Base-by-base conservation (phyloP, 1,140 invertebrate species). In the Rhyacophila brunnea region DNA sequence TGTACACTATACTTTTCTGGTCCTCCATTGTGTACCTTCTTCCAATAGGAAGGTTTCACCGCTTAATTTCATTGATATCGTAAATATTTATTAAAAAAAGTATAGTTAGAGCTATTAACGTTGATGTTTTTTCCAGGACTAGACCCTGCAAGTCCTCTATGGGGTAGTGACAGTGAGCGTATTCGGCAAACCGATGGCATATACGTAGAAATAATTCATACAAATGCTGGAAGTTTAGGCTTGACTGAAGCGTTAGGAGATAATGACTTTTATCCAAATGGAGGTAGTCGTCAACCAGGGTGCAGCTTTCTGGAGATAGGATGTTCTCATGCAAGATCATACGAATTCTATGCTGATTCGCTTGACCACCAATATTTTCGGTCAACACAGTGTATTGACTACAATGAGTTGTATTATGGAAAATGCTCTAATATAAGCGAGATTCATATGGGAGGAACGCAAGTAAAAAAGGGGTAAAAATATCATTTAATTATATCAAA, bases 201-300 rank as follows among this genome's bases (percentile, higher is more conserved):
- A 6, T 81, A 83, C 58, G 85, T 87, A 0, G 82, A 87, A 68
- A 78, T 84, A 0, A 79, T 89, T 54, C 87, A 89, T 64, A 86
- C 87, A 0, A 81, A 84, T 63, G 81, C 74, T 15, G 81, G 80
- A 23, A 54, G 71, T 78, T 72, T 44, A 77, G 80, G 89, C n/a
- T 76, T 81, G 57, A 65, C 64, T 46, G 74, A 73, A 1, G 71
- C 76, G 0, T 58, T 83, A 42, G 83, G 83, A 7, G 72, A 84
- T 67, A 80, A 74, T 15, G 85, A 87, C 66, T 87, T 85, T 65
- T 85, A 80, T 68, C 80, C 81, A 9, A 85, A 86, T 62, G 82
- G 82, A 35, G 82, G 81, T 4, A 62, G 59, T 6, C 44, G 61
- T 2, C 87, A 88, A 66, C 81, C 83, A 6, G 86, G 85, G 6